These are phyloP conservation scores for Mermis nigrescens DNA, from an alignment of 2,888 invertebrate species.

Conservation along the genomic window DNA sequence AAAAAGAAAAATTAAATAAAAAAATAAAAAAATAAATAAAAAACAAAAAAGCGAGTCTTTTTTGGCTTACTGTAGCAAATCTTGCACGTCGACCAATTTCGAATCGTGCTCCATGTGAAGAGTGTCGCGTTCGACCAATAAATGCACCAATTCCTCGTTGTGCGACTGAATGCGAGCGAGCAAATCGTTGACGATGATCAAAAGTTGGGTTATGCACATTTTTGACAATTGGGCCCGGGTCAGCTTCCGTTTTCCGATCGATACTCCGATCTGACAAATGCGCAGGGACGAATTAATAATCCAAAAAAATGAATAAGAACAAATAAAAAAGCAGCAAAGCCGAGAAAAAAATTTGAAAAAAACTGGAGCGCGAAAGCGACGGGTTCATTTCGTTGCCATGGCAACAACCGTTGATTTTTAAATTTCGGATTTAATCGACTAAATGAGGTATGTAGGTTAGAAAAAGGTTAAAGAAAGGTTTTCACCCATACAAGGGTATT, in stretches of 20 bases:
- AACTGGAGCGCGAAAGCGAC: no score
- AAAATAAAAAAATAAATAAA: no score
- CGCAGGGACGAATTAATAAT: no score
- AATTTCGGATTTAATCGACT: no score
- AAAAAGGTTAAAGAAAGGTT: no score
- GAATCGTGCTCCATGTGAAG: slow-evolving; percentile 94
- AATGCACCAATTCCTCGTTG: slow-evolving; percentile 69
- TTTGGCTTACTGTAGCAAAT: slow-evolving; percentile 55
- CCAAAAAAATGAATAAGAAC: background rate
- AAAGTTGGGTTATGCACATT: slow-evolving; percentile 77
- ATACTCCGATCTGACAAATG: slow-evolving; percentile 8
- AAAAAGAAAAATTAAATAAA: no score
- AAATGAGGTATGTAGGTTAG: no score
- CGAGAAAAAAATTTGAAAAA: background rate
- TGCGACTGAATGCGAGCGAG: slow-evolving; percentile 75
- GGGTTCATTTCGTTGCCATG: no score
- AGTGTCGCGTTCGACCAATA: slow-evolving; percentile 76
- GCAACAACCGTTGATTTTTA: no score
- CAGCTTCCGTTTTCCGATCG: slow-evolving; percentile 51
- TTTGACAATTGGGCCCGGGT: slow-evolving; percentile 30
- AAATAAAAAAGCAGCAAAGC: background rate
- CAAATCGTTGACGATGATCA: slow-evolving; percentile 80
- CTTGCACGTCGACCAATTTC: slow-evolving; percentile 88
- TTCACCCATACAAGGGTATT: no score
- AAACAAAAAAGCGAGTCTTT: no score